Base-by-base conservation (phyloP, 2,797 vertebrate species). In the Acipenser transmontanus region DNA sequence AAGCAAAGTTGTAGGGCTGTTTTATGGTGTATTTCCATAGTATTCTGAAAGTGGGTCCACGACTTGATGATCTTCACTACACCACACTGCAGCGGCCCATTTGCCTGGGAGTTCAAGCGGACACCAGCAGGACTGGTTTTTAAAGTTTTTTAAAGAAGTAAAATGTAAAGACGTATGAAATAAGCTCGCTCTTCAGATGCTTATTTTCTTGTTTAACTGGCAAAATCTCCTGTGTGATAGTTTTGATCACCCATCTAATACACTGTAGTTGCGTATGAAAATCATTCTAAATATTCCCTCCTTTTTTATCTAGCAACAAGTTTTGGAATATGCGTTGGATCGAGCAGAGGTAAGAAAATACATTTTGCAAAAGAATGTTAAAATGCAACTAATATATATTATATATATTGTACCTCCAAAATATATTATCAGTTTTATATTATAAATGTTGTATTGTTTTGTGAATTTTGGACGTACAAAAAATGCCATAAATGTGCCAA, bases 291-390 rank as follows among this genome's bases (percentile, higher is more conserved):
- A 10, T 34, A 9, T 74, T 68, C 54, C 64, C 17, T 62, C 9
- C 34, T 64, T 66, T 13, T 79, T 80, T 74, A 87, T 80, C 66
- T 84, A 98, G 97, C 95, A 98, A 80, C 95, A 99, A 85, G 90
- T 93, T 86, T 91, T 99, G 87, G 97, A 99, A 90, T 88, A 93
- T 92, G 97, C 96, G 86, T 88, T 98, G 92, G 97, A 99, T 87
- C 94, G 95, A 87, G 95, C 97, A 47, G 97, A 99, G 96, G 97
- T 99, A 89, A 88, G 85, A 56, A 50, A 2, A 68, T 47, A 54
- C n/a, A 9, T 54, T 54, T 9, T 54, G 4, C 52, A 9, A 54
- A 54, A 6, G 9, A 54, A n/a, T 54, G 52, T n/a, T n/a, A n/a
- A 9, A 54, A 54, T 9, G 52, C 4, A 54, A 8, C 9, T 8